Conservation (phyloP, 2,113 vertebrate species). For the Microcebus lehilahytsara region DNA sequence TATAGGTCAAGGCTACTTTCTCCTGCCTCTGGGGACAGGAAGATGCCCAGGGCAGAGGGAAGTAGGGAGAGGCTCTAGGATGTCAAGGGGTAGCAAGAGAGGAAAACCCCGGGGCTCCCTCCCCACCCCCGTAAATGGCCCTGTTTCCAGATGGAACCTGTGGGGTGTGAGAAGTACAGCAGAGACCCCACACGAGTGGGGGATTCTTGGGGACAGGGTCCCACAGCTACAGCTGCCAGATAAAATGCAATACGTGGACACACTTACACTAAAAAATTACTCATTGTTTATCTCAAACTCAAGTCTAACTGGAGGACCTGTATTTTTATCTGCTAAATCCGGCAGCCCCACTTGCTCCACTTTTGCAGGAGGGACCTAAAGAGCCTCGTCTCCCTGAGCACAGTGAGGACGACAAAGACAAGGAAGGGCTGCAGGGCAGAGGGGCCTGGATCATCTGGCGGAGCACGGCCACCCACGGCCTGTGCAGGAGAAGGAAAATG, state of each 20-base stretch:
- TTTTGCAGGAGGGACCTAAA: background rate
- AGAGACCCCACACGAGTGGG: background rate
- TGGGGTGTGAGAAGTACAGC: rapidly evolving
- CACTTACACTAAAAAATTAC: background rate
- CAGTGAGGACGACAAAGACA: background rate
- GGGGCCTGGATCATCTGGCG: background rate
- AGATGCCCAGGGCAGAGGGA: background rate
- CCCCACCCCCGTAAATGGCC: background rate
- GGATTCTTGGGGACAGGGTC: background rate
- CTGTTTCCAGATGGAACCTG: background rate
- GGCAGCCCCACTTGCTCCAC: background rate
- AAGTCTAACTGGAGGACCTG: background rate
- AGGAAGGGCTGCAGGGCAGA: background rate
- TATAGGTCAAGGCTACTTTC: background rate
- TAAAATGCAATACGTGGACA: background rate
- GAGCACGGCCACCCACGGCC: too few species aligned
- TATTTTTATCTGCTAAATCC: background rate
- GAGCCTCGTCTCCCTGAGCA: background rate
- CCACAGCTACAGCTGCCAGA: background rate
- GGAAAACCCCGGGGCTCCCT: too few species aligned
- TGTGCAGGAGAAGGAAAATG: background rate
- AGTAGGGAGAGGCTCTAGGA: background rate
- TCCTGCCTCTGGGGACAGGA: background rate
- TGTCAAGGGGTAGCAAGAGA: background rate
- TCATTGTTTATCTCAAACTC: background rate